Base-by-base conservation (phyloP, 2,888 invertebrate species). In the Pseudococcus longispinus region DNA sequence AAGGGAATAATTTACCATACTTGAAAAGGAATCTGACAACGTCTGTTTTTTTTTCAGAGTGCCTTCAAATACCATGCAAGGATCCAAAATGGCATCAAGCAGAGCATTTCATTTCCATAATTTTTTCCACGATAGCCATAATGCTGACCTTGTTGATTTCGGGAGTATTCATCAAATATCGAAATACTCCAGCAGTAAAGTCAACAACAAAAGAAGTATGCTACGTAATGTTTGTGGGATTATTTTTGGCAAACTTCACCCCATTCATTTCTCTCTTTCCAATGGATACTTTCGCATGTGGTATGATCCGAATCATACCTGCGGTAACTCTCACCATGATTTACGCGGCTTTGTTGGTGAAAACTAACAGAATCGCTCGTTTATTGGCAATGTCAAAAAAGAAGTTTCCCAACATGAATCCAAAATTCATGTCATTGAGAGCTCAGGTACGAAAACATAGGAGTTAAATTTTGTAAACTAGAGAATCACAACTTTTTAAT, bases 111-210 rank as follows among this genome's bases (percentile, higher is more conserved):
- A 92, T 93, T 20, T 93, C 93, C 18, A 92, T 93, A 89, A 91
- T 91, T 23, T 92, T 94, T 89, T 93, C 93, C 42, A 91, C 91
- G 65, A 89, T 93, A 84, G 94, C 95, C n/a, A 93, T 95, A 88
- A 90, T 93, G 74, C 92, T 92, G 51, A 94, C 94, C 1, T 90
- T 92, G 44, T 92, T 93, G 89, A 92, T 94, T 0, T 92, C 93
- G 88, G 90, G 92, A 55, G 92, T 95, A 42, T 95, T 95, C 91
- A 90, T 94, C 82, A 92, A 92, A 87, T 93, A 94, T 91, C 94
- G 95, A 91, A 91, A 94, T 90, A 96, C 96, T 0, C 95, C 96
- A 1, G 94, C 96, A 8, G 95, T 96, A 60, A 95, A 95, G 91
- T 92, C 93, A 4, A 93, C 93, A 80, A 93, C 93, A 6, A 91